phyloP scores from a whole-genome alignment of 2,888 invertebrate genomes.

The Matsumyia berberina region DNA sequence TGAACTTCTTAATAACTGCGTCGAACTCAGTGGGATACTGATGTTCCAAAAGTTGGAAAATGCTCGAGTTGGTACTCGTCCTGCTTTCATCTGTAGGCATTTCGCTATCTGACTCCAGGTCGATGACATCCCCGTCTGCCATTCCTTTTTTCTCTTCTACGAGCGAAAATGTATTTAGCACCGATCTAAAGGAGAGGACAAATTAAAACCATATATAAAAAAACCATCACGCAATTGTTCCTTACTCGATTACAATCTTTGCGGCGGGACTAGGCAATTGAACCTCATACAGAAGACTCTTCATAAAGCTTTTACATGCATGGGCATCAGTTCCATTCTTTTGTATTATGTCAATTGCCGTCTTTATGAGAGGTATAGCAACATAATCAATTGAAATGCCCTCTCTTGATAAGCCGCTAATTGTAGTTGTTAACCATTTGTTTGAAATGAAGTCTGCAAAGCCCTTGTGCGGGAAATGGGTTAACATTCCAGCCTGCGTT shows the following conservation, averaged over 20 bases:
- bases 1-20: conserved; percentile 87
- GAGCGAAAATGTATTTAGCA: conserved; percentile 83
- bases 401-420: conserved; percentile 86
- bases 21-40: conserved; percentile 91
- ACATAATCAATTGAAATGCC: conserved; percentile 87
- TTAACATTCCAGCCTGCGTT: conserved; percentile 86
- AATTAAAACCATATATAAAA: conserved; percentile 84
- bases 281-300: conserved; percentile 87
- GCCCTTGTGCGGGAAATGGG: conserved; percentile 85
- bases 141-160: conserved; percentile 55
- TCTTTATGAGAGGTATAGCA: conserved; percentile 86
- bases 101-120: conserved; percentile 82
- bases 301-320: conserved; percentile 86
- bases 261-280: conserved; percentile 86
- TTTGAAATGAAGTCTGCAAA: conserved; percentile 85
- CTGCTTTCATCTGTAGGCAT: conserved; percentile 72
- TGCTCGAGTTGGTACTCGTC: conserved; percentile 86
- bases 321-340: conserved; percentile 84
- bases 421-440: conserved; percentile 84
- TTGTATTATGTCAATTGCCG: conserved; percentile 85
- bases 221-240: conserved; percentile 79
- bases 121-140: conserved; percentile 79
- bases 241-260: conserved; percentile 86
- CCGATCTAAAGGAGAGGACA: conserved; percentile 83
- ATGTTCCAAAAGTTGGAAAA: conserved; percentile 87